These are phyloP conservation scores for Pollenia amentaria DNA, from an alignment of 2,888 invertebrate genomes.

Conservation along the genomic window DNA sequence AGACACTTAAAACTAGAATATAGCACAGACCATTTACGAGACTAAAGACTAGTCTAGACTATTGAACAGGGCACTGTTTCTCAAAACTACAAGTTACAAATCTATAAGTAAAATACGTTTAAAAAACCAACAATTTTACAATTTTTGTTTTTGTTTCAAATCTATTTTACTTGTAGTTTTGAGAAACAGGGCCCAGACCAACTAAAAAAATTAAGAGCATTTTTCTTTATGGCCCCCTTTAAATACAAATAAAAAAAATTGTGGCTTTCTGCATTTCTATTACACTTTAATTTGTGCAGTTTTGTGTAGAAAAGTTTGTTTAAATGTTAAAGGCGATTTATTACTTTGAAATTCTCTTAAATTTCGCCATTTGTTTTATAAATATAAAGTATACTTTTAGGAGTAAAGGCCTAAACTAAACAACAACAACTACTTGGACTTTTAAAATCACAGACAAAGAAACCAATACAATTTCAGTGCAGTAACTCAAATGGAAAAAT, in stretches of 20 bases:
- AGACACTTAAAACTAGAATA: no score
- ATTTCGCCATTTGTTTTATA: constrained; percentile 79
- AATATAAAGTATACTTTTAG: constrained; percentile 76
- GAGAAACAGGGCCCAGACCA: no score
- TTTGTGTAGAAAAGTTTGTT: constrained; percentile 54
- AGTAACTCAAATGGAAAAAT: constrained; percentile 65
- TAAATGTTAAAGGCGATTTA: constrained; percentile 79
- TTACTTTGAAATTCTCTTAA: constrained; percentile 82
- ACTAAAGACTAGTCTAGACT: no score
- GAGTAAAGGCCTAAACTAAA: constrained; percentile 55
- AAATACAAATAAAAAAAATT: neutral
- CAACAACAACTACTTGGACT: constrained; percentile 32
- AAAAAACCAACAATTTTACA: no score
- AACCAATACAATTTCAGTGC: neutral
- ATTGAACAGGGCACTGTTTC: no score
- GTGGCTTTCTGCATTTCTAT: neutral
- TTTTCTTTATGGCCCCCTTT: neutral
- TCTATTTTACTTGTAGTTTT: no score
- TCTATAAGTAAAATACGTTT: no score
- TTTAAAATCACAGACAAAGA: neutral
- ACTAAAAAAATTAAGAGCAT: neutral
- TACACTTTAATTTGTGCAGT: constrained; percentile 18
- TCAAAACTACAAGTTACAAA: no score
- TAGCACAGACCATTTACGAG: no score
- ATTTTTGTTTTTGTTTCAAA: no score